A percentile compares a stretch with the other conserved stretches of the same genome.
Evolutionary conservation across 2,797 vertebrate genomes (phyloP).

Genomic region (Cuniculus paca): DNA sequence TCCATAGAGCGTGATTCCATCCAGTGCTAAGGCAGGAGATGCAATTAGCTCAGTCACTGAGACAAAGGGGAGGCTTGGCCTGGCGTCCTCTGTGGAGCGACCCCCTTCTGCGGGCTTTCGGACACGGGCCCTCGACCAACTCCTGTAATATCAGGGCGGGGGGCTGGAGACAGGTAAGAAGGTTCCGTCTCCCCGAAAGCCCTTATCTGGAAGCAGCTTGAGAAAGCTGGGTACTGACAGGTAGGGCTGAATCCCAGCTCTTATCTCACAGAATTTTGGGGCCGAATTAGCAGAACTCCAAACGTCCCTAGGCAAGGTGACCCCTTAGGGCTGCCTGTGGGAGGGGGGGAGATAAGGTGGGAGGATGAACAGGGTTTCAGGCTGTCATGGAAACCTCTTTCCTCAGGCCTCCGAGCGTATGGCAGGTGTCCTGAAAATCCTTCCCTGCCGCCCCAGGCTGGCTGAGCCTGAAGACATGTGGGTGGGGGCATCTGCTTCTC

Average conservation of each 20-base stretch:
- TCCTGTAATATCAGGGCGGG: not conserved
- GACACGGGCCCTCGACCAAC: fast-evolving
- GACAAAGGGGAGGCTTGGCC: not conserved
- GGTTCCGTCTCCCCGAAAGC: not conserved
- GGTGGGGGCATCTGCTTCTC: constrained; percentile 11
- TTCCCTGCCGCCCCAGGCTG: constrained; percentile 76
- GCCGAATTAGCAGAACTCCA: constrained; percentile 29
- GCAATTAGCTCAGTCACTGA: not conserved
- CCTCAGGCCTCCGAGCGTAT: constrained; percentile 89
- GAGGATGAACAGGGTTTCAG: constrained; percentile 68
- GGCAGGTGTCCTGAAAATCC: constrained; percentile 90
- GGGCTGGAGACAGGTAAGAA: not conserved
- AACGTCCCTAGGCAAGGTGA: constrained; percentile 28
- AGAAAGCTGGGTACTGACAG: not conserved
- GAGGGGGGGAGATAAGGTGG: not conserved
- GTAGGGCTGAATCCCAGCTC: not conserved
- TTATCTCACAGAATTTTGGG: constrained; percentile 22
- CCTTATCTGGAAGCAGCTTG: not conserved
- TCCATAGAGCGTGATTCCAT: not conserved
- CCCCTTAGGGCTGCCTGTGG: not conserved
- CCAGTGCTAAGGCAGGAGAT: not conserved
- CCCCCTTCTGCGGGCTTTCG: not conserved
- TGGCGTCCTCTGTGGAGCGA: fast-evolving
- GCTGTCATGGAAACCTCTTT: constrained; percentile 86
- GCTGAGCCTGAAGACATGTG: not conserved